Evolutionary conservation across 2,888 invertebrate genomes (phyloP).

Genomic region (Lasioglossum oenotherae): DNA sequence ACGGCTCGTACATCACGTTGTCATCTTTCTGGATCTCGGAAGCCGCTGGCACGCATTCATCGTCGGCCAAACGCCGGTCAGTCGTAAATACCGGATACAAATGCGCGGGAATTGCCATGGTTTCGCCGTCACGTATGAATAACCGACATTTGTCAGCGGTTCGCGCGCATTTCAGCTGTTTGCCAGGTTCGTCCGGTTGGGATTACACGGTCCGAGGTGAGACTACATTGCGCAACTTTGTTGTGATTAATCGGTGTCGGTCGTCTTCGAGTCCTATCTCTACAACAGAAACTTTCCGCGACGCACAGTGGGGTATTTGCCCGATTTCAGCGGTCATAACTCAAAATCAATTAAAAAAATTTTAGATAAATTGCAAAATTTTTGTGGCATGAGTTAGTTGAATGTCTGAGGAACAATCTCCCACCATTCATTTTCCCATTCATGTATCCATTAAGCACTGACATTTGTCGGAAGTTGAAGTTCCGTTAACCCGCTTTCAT

Average conservation of each 20-base stretch:
- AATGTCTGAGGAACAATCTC: too few relatives aligned
- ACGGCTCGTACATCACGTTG: constrained; percentile 18
- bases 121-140: not conserved
- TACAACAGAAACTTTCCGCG: not conserved
- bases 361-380: too few relatives aligned
- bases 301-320: too few relatives aligned
- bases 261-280: not conserved
- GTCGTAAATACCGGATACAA: constrained; percentile 22
- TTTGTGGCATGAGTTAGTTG: too few relatives aligned
- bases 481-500: too few relatives aligned
- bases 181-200: not conserved
- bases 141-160: constrained; percentile 30
- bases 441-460: too few relatives aligned
- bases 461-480: too few relatives aligned
- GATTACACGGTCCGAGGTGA: constrained; percentile 19
- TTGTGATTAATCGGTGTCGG: constrained; percentile 10
- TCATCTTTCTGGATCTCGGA: constrained; percentile 18
- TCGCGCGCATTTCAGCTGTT: constrained; percentile 16
- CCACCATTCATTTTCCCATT: too few relatives aligned
- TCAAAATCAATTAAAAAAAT: too few relatives aligned
- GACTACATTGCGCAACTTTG: not conserved
- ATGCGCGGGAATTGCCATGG: not conserved
- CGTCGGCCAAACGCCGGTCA: not conserved
- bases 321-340: too few relatives aligned
- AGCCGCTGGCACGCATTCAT: constrained; percentile 11